Evolutionary conservation across 1,140 invertebrate genomes (phyloP).

Genomic region (Sitobion miscanthi): DNA sequence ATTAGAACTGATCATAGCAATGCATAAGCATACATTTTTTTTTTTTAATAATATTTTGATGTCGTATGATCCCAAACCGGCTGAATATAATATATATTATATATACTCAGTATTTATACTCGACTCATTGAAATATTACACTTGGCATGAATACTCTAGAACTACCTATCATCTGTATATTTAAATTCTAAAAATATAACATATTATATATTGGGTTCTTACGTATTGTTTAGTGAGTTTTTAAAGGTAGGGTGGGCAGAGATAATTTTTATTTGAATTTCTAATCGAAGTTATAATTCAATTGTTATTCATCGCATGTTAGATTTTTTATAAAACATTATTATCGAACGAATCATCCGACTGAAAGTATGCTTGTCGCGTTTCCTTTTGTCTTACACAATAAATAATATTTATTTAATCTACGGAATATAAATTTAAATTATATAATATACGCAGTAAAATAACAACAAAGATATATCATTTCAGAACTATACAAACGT

Average conservation of each 20-base stretch:
- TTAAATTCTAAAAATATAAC: neutral
- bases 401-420: conserved; percentile 16
- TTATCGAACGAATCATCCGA: neutral
- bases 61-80: neutral
- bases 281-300: neutral
- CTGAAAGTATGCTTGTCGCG: conserved; percentile 7
- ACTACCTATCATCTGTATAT: neutral
- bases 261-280: conserved; percentile 20
- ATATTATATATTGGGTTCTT: neutral
- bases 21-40: neutral
- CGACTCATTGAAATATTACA: neutral
- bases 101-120: neutral
- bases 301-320: conserved; percentile 39
- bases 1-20: neutral
- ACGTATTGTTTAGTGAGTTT: neutral
- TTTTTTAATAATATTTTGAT: neutral
- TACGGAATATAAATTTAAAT: conserved; percentile 16
- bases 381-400: conserved; percentile 38
- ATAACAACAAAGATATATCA: neutral
- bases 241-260: neutral
- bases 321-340: neutral
- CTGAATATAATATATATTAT: neutral
- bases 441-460: conserved; percentile 3
- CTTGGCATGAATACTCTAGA: neutral
- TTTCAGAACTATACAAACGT: neutral